A percentile compares a stretch with the other conserved stretches of the same genome.
Conservation (phyloP, 1,140 invertebrate species). For the Tribolium castaneum region DNA sequence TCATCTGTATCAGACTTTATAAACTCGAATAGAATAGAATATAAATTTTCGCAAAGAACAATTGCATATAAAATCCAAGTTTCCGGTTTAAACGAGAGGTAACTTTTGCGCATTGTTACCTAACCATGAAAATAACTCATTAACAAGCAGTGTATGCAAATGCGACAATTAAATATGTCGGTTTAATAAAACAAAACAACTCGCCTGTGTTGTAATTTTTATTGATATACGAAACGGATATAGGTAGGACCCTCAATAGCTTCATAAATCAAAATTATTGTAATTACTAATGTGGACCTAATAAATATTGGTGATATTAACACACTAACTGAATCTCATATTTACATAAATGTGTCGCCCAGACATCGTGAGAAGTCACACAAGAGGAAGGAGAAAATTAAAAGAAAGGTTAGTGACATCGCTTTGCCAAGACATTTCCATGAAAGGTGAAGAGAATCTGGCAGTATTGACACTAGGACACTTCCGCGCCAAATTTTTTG, state of each 20-base stretch:
- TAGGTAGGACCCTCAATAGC: neutral
- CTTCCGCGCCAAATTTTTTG: too few relatives aligned
- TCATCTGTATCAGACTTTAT: neutral
- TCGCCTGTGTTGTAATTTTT: neutral
- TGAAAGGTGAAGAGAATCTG: neutral
- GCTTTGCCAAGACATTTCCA: slow-evolving; percentile 10
- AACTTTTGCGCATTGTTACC: slow-evolving; percentile 11
- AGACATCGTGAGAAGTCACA: slow-evolving; percentile 31
- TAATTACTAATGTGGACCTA: slow-evolving; percentile 13
- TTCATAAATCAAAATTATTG: slow-evolving; percentile 14
- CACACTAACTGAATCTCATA: slow-evolving; percentile 26
- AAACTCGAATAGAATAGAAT: neutral
- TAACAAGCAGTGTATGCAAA: slow-evolving; percentile 6
- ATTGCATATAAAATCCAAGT: slow-evolving; percentile 1
- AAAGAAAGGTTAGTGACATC: slow-evolving; percentile 49
- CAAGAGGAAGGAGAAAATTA: slow-evolving; percentile 47
- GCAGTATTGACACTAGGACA: too few relatives aligned
- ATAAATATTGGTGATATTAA: slow-evolving; percentile 24
- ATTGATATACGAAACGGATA: neutral
- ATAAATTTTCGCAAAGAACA: slow-evolving; percentile 10
- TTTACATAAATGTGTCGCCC: slow-evolving; percentile 47
- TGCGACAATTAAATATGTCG: slow-evolving; percentile 16
- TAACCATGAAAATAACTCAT: slow-evolving; percentile 18
- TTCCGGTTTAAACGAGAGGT: slow-evolving; percentile 12
- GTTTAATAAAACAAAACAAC: slow-evolving; percentile 15